A percentile compares a stretch with the other conserved stretches of the same genome.
phyloP scores from a whole-genome alignment of 2,888 invertebrate genomes.

The Drosophila koepferae region DNA sequence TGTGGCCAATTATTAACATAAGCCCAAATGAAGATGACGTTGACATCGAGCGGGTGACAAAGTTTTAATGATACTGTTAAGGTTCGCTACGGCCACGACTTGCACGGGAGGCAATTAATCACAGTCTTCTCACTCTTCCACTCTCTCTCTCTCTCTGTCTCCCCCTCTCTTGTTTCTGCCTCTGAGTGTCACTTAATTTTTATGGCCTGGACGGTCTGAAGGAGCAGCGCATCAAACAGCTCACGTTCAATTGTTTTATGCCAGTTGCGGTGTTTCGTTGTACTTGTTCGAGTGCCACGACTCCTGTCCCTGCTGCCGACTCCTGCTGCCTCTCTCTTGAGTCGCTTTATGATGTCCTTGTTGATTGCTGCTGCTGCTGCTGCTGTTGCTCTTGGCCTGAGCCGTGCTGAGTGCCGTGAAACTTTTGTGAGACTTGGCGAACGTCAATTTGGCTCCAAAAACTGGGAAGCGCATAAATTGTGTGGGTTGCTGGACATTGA shows the following conservation, averaged over 20 bases:
- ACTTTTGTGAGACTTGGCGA: conserved; percentile 58
- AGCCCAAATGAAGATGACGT: conserved; percentile 77
- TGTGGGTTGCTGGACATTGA: not conserved
- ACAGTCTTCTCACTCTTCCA: conserved; percentile 54
- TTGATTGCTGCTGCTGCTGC: conserved; percentile 48
- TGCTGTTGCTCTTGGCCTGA: conserved; percentile 42
- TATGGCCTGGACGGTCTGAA: conserved; percentile 41
- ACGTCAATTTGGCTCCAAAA: conserved; percentile 64
- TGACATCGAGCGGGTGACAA: conserved; percentile 53
- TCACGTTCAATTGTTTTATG: conserved; percentile 76
- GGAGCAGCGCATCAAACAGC: conserved; percentile 36
- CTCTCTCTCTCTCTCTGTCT: not conserved
- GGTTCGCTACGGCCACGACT: conserved; percentile 44
- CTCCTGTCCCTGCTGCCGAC: not conserved
- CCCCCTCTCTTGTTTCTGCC: conserved; percentile 7
- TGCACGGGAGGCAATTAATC: conserved; percentile 64
- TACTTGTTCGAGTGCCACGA: conserved; percentile 19
- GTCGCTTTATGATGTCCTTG: conserved; percentile 44
- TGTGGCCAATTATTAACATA: conserved; percentile 73
- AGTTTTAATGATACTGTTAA: conserved; percentile 74
- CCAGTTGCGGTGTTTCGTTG: conserved; percentile 62
- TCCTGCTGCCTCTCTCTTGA: not conserved
- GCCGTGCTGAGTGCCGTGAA: conserved; percentile 62
- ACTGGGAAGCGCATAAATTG: conserved; percentile 19
- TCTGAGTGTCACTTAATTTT: conserved; percentile 76